Conservation (phyloP, 2,888 invertebrate species). For the Esperia sulphurella region DNA sequence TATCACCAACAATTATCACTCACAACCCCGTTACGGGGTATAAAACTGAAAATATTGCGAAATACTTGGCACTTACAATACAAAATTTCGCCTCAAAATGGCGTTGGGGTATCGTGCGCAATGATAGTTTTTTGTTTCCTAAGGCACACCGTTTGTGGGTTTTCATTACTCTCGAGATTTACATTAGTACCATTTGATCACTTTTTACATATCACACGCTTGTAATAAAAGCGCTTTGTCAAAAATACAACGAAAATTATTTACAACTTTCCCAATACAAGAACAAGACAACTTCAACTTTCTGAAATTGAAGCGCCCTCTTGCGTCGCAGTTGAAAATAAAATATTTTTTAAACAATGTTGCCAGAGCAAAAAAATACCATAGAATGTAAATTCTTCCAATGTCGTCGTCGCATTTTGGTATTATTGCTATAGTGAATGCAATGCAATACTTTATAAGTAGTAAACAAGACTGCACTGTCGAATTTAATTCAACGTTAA, state of each 20-base stretch:
- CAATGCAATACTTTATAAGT: too few relatives aligned
- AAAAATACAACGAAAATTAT: slow-evolving; percentile 63
- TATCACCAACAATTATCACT: slow-evolving; percentile 37
- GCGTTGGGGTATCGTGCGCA: slow-evolving; percentile 79
- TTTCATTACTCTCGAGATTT: slow-evolving; percentile 56
- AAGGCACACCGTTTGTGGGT: slow-evolving; percentile 57
- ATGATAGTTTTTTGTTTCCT: slow-evolving; percentile 78
- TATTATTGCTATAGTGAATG: too few relatives aligned
- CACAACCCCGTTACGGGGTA: slow-evolving; percentile 39
- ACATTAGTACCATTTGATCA: slow-evolving; percentile 50
- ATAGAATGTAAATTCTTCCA: too few relatives aligned
- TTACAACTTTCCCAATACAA: slow-evolving; percentile 71
- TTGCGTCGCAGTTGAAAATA: not conserved
- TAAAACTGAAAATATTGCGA: slow-evolving; percentile 69
- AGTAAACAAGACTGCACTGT: too few relatives aligned
- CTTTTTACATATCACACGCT: slow-evolving; percentile 45
- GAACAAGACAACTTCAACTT: slow-evolving; percentile 18
- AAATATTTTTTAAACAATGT: slow-evolving; percentile 1
- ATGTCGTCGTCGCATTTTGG: too few relatives aligned
- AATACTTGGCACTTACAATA: slow-evolving; percentile 80
- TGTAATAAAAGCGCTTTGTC: slow-evolving; percentile 35
- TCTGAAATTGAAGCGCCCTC: slow-evolving; percentile 13
- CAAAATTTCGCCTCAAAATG: slow-evolving; percentile 81
- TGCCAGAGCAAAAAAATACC: not conserved
- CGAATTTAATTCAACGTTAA: too few relatives aligned